Conservation (phyloP, 2,113 vertebrate species). For the Leptosomus discolor region DNA sequence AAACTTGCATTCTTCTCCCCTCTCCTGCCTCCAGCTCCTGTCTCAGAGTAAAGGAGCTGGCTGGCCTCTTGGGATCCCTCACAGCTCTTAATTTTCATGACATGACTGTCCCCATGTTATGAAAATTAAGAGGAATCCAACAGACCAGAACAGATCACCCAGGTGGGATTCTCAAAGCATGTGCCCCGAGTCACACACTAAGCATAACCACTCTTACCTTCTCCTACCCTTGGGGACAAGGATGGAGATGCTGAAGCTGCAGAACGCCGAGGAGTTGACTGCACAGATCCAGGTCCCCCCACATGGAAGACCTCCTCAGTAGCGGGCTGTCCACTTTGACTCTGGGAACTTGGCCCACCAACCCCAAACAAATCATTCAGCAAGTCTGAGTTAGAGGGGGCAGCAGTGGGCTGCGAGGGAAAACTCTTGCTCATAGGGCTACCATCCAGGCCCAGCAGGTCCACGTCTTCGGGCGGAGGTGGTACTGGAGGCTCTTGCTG, state of each 20-base stretch:
- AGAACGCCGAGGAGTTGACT: conserved; percentile 88
- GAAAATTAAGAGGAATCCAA: not conserved
- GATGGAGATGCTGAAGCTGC: conserved; percentile 81
- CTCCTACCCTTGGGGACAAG: conserved; percentile 79
- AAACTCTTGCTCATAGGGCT: conserved; percentile 71
- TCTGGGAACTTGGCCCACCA: conserved; percentile 37
- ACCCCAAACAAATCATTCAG: conserved; percentile 90
- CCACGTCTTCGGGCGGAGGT: conserved; percentile 82
- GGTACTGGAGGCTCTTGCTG: conserved; percentile 61
- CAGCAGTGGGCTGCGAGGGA: conserved; percentile 70
- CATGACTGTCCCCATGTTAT: accelerated
- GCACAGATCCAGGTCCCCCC: conserved; percentile 80
- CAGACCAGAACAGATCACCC: not conserved
- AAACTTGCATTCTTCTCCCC: not conserved
- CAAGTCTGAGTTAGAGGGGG: conserved; percentile 85
- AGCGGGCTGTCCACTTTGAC: conserved; percentile 63
- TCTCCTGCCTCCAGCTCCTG: not conserved
- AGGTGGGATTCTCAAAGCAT: not conserved
- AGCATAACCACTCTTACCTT: conserved; percentile 69
- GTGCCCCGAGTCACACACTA: accelerated
- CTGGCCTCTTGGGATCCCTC: not conserved
- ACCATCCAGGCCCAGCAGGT: conserved; percentile 89
- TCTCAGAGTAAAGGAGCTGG: not conserved
- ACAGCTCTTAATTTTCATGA: not conserved
- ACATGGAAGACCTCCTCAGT: conserved; percentile 71